These are phyloP conservation scores for Drosophila sp. DNA, from an alignment of 1,140 invertebrate species.

Conservation along the genomic window DNA sequence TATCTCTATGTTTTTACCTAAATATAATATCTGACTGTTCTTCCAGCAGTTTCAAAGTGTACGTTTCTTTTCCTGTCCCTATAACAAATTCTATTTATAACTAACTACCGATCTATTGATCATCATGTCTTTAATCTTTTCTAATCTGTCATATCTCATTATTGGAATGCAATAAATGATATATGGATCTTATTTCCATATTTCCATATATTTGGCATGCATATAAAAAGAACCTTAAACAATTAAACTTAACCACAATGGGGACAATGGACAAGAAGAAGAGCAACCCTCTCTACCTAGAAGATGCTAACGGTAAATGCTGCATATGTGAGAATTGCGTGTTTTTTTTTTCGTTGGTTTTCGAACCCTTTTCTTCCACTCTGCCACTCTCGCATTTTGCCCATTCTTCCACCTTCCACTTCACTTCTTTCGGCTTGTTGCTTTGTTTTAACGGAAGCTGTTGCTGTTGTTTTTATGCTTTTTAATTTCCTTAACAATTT, in stretches of 20 bases:
- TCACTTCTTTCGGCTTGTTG: slow-evolving; percentile 41
- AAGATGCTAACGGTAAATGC: slow-evolving; percentile 71
- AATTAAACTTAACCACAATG: slow-evolving; percentile 49
- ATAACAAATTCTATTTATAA: too few species aligned
- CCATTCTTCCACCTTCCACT: slow-evolving; percentile 12
- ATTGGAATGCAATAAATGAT: too few species aligned
- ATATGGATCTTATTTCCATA: background rate
- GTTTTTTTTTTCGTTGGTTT: slow-evolving; percentile 27
- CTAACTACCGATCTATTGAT: too few species aligned
- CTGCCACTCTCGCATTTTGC: slow-evolving; percentile 10
- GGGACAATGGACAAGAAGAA: slow-evolving; percentile 30
- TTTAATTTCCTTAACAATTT: slow-evolving; percentile 81
- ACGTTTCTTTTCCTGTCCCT: too few species aligned
- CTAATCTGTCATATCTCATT: too few species aligned
- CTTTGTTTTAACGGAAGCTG: slow-evolving; percentile 80
- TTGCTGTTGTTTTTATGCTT: slow-evolving; percentile 78
- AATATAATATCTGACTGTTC: too few species aligned
- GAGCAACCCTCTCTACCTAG: slow-evolving; percentile 35
- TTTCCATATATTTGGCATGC: background rate
- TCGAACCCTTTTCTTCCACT: slow-evolving; percentile 59
- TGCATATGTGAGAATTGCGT: slow-evolving; percentile 68
- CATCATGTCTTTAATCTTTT: too few species aligned
- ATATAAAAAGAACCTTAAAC: slow-evolving; percentile 21
- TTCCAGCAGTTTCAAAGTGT: too few species aligned
- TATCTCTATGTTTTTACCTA: too few species aligned